These are phyloP conservation scores for Thrips palmi DNA, from an alignment of 1,140 invertebrate genomes.

Conservation along the genomic window DNA sequence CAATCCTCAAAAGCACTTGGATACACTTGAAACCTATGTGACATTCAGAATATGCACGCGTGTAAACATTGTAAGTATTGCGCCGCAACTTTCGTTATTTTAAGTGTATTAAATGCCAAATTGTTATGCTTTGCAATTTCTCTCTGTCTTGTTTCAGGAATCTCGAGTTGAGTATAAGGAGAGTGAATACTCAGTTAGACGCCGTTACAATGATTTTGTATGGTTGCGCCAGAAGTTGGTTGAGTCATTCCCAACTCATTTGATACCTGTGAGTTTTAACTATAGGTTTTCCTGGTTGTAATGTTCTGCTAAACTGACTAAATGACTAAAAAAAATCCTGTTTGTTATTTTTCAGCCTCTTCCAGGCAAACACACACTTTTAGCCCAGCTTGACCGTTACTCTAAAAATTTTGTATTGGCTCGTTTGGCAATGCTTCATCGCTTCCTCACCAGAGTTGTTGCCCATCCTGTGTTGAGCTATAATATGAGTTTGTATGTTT, in stretches of 20 bases:
- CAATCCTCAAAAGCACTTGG: slow-evolving; percentile 59
- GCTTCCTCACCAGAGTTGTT: slow-evolving; percentile 41
- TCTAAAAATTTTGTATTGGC: slow-evolving; percentile 53
- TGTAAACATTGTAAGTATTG: slow-evolving; percentile 27
- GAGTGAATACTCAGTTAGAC: slow-evolving; percentile 44
- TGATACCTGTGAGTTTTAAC: slow-evolving; percentile 39
- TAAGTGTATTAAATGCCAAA: too few relatives aligned
- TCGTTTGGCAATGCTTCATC: slow-evolving; percentile 47
- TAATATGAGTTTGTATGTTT: slow-evolving; percentile 43
- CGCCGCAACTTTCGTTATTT: neutral
- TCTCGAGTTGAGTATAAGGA: slow-evolving; percentile 43
- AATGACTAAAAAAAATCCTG: too few relatives aligned
- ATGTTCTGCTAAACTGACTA: too few relatives aligned
- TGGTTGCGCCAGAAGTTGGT: slow-evolving; percentile 49
- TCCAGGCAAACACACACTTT: slow-evolving; percentile 50
- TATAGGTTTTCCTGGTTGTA: slow-evolving; percentile 2
- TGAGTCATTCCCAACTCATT: slow-evolving; percentile 43
- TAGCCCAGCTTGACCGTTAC: slow-evolving; percentile 51
- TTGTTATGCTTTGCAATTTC: too few relatives aligned
- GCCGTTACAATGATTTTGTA: slow-evolving; percentile 58
- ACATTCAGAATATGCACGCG: slow-evolving; percentile 49
- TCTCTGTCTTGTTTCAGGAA: slow-evolving; percentile 30
- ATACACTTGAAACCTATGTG: slow-evolving; percentile 54
- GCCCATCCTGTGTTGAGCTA: slow-evolving; percentile 55
- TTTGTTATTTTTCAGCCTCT: slow-evolving; percentile 35